Percentiles rank a stretch among this genome's conserved stretches.
Conservation (phyloP, 2,113 vertebrate species). For the Heterochromis multidens region DNA sequence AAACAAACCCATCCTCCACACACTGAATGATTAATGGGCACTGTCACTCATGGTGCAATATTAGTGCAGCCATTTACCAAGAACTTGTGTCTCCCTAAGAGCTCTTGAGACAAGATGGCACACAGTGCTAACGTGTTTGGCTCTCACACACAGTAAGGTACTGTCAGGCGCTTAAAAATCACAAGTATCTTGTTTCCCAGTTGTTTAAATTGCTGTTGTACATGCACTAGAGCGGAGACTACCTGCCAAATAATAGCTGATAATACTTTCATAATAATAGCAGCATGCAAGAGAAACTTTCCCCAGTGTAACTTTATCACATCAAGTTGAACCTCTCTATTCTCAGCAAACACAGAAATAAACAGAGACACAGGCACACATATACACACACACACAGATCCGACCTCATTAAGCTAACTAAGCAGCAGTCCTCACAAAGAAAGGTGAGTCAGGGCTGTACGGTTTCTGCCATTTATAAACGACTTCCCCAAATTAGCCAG, state of each 20-base stretch:
- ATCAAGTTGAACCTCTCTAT: constrained; percentile 12
- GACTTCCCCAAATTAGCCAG: constrained; percentile 41
- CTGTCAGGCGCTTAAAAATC: neutral
- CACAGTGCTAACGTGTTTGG: constrained; percentile 1
- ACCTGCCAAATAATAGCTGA: neutral
- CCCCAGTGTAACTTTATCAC: constrained; percentile 11
- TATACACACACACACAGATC: neutral
- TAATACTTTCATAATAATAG: neutral
- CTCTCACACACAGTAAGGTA: neutral
- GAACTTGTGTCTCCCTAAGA: constrained; percentile 18
- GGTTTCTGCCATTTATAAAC: constrained; percentile 44
- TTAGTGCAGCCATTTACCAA: constrained; percentile 55
- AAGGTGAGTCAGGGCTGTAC: constrained; percentile 18
- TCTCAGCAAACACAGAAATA: neutral
- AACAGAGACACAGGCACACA: neutral
- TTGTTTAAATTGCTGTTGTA: neutral
- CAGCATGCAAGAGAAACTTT: neutral
- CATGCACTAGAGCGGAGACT: neutral
- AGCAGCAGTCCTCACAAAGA: constrained; percentile 14
- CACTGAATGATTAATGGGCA: constrained; percentile 63
- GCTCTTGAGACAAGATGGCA: constrained; percentile 25
- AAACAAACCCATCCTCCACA: constrained; percentile 56
- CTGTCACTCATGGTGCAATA: constrained; percentile 59
- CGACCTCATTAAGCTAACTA: constrained; percentile 44
- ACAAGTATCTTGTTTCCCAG: neutral